phyloP scores from a whole-genome alignment of 2,113 vertebrate genomes.

The Leptodactylus fuscus region DNA sequence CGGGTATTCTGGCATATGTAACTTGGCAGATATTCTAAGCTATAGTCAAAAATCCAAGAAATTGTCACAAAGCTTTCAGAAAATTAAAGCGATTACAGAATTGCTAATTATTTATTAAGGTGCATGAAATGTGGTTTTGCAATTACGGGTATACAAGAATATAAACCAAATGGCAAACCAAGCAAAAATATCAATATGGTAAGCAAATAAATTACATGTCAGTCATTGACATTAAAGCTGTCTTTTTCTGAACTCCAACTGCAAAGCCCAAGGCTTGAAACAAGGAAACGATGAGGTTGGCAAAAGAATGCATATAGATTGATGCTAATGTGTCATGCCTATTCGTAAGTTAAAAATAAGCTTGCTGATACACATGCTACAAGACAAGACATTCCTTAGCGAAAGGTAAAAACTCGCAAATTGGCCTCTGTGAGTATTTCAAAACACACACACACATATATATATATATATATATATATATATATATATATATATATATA shows the following conservation, averaged over 20 bases:
- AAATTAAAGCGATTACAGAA: conserved; percentile 63
- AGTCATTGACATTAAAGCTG: conserved; percentile 76
- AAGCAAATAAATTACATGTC: conserved; percentile 71
- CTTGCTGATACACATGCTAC: conserved; percentile 58
- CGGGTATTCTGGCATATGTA: conserved; percentile 19
- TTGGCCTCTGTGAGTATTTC: background rate
- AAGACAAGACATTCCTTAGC: conserved; percentile 14
- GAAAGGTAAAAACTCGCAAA: conserved; percentile 21
- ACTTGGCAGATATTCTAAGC: conserved; percentile 23
- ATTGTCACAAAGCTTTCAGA: conserved; percentile 43
- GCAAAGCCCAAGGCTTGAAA: conserved; percentile 73
- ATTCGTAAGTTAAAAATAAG: conserved; percentile 72
- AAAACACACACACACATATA: background rate
- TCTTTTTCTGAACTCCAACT: conserved; percentile 73
- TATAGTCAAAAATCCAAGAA: conserved; percentile 38
- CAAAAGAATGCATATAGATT: conserved; percentile 71
- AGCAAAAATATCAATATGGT: conserved; percentile 68
- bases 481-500: no score
- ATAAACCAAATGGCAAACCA: conserved; percentile 71
- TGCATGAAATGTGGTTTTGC: conserved; percentile 70
- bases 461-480: no score
- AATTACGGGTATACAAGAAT: conserved; percentile 70
- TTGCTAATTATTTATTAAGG: conserved; percentile 73
- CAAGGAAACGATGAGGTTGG: conserved; percentile 73
- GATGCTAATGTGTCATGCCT: conserved; percentile 66